Base-by-base conservation (phyloP, 1,140 invertebrate genomes). In the Meloidogyne hapla region DNA sequence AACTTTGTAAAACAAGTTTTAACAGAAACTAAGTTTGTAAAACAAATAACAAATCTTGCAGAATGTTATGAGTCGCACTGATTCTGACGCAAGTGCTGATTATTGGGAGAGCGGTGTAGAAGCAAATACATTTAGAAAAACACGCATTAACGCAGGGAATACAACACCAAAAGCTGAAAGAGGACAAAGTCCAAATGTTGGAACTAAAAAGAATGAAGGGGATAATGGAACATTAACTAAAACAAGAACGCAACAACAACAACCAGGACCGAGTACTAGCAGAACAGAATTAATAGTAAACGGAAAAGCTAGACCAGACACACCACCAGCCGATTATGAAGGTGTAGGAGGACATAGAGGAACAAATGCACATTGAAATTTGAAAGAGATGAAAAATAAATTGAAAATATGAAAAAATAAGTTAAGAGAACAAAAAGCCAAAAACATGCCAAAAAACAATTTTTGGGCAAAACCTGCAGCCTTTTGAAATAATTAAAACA, bases 251-350 rank as follows among this genome's bases (percentile, higher is more conserved):
- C 33, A 33, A 33, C 2, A 65, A 33, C 71, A 73, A 64, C 42
- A 38, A 73, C n/a, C 21, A 28, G 18, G 23, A 61, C 65, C 65
- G 10, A 65, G 45, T 21, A 63, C 71, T 33, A 64, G 71, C 48
- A 64, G 71, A 64, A 73, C 28, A 33, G 64, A 73, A 63, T 61
- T 73, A 65, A 77, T 33, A 23, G 64, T 25, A 33, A 74, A 15
- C 18, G 79, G 69, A 62, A 74, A 23, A 61, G 61, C 65, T 56
- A 77, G 83, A 62, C 83, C 83, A 25, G 77, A 79, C 21, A 87
- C 83, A 12, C 83, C 83, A 48, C 85, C 85, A 62, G 83, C 79
- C 8, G 83, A 85, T 69, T 85, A 85, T 63, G 83, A 85, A 23
- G 45, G 13, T 82, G 69, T 63, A n/a, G 26, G 28, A 40, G 71